Percentiles rank a stretch among this genome's conserved stretches.
Conservation (phyloP, 2,888 invertebrate genomes). For the Drosophila tanythrix region DNA sequence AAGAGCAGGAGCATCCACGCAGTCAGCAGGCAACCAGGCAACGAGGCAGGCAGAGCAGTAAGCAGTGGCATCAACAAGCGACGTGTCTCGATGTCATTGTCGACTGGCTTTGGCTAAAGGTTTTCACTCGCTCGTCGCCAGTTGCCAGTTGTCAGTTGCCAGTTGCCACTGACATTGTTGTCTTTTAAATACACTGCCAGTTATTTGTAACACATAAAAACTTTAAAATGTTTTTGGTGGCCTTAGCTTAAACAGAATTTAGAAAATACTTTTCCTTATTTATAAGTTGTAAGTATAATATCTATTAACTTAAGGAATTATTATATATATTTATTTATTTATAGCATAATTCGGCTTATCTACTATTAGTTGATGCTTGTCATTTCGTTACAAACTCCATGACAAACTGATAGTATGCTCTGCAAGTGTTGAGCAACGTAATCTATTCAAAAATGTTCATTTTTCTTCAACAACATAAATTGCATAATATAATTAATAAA, state of each 20-base stretch:
- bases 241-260: neutral
- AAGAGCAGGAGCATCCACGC: conserved; percentile 30
- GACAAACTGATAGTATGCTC: neutral
- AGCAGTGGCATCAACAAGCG: conserved; percentile 13
- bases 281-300: neutral
- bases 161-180: conserved; percentile 45
- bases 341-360: no score
- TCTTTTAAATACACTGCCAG: conserved; percentile 44
- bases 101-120: conserved; percentile 47
- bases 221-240: neutral
- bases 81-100: conserved; percentile 44
- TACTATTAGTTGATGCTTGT: neutral
- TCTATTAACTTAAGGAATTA: neutral
- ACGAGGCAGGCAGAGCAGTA: neutral
- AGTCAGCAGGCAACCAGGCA: neutral
- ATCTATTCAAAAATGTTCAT: neutral
- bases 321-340: neutral
- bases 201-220: neutral
- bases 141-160: conserved; percentile 22
- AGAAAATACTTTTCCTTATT: no score
- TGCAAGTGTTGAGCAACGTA: no score
- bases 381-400: neutral
- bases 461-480: neutral
- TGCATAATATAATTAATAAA: neutral
- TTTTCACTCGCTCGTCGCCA: conserved; percentile 22